phyloP scores from a whole-genome alignment of 2,113 vertebrate genomes.

The Anser cygnoides region DNA sequence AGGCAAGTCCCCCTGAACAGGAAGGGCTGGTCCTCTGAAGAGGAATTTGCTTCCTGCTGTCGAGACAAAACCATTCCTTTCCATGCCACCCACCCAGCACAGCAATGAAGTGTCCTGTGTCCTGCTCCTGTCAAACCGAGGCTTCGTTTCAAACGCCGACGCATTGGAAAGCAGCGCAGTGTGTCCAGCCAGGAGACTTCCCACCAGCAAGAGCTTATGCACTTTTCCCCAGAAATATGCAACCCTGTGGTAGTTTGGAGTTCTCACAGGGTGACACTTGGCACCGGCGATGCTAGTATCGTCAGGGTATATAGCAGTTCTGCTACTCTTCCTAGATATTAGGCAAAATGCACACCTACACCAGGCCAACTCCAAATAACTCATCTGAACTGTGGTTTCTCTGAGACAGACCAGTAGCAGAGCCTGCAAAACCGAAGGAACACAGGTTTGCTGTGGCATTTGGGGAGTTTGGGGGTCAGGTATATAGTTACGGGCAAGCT shows the following conservation, averaged over 20 bases:
- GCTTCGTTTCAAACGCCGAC: background rate
- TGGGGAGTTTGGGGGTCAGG: background rate
- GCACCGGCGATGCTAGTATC: fast-evolving
- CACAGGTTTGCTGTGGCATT: background rate
- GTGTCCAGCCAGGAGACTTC: background rate
- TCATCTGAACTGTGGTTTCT: background rate
- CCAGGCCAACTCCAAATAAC: background rate
- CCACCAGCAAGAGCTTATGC: background rate
- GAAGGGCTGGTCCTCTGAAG: background rate
- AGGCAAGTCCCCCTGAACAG: fast-evolving
- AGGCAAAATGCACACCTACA: background rate
- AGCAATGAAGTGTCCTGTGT: background rate
- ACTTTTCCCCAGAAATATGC: background rate
- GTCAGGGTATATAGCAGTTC: fast-evolving
- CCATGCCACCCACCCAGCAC: background rate
- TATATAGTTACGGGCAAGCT: fast-evolving
- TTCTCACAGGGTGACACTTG: background rate
- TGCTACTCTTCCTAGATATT: background rate
- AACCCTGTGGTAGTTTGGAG: background rate
- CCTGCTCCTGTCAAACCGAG: background rate
- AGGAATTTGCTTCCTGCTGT: background rate
- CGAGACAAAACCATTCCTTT: background rate
- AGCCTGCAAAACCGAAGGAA: background rate
- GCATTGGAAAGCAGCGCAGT: background rate
- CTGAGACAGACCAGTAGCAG: background rate